phyloP scores from a whole-genome alignment of 2,113 vertebrate species.

The Saguinus midas region DNA sequence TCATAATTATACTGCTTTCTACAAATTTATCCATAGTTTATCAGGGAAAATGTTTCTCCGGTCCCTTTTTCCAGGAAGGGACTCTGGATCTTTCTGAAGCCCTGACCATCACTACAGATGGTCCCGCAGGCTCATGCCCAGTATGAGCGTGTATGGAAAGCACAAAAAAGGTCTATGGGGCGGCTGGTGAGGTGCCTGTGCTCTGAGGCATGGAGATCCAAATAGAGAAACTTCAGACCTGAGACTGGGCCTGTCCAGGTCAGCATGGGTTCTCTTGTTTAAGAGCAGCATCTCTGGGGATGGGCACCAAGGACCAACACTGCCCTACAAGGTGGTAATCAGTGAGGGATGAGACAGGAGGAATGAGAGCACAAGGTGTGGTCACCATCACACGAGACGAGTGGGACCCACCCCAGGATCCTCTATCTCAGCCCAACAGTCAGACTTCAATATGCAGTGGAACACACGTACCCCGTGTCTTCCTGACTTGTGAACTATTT shows the following conservation, averaged over 20 bases:
- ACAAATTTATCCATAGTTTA: neutral
- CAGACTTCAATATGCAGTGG: neutral
- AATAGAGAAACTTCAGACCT: neutral
- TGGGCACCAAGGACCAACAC: fast-evolving
- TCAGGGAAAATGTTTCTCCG: neutral
- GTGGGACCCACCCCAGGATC: neutral
- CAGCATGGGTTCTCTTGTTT: neutral
- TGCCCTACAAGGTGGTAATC: neutral
- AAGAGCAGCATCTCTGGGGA: neutral
- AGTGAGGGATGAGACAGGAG: fast-evolving
- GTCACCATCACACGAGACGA: neutral
- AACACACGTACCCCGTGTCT: neutral
- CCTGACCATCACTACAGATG: neutral
- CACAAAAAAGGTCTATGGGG: neutral
- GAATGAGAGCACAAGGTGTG: neutral
- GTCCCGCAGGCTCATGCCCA: neutral
- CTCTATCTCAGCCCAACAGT: neutral
- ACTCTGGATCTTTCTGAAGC: neutral
- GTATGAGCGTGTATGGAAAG: neutral
- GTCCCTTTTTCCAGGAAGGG: neutral
- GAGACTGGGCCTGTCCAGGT: neutral
- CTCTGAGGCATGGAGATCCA: neutral
- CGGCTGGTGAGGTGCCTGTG: neutral
- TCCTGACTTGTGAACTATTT: neutral
- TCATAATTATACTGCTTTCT: neutral